Percentiles rank a stretch among this genome's conserved stretches.
Conservation (phyloP, 2,888 invertebrate species). For the Cerastis rubricosa region DNA sequence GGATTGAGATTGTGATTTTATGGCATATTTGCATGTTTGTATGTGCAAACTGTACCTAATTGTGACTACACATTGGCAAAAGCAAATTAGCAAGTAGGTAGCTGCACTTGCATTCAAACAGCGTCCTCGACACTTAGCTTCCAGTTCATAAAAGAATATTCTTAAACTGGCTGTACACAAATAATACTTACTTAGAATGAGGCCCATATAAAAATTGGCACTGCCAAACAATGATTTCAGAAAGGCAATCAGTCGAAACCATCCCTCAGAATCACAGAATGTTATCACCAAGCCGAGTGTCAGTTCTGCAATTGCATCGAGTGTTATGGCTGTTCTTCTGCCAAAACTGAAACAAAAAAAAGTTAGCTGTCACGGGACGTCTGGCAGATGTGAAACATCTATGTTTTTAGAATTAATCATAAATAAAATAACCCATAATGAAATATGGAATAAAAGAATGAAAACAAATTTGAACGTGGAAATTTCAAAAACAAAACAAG, state of each 20-base stretch:
- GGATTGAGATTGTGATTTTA: not conserved
- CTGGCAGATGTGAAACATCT: too few relatives aligned
- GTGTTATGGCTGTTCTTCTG: constrained; percentile 77
- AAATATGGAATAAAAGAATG: too few relatives aligned
- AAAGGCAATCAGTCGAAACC: constrained; percentile 84
- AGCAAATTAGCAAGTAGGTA: constrained; percentile 7
- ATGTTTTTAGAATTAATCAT: too few relatives aligned
- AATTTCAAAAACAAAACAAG: too few relatives aligned
- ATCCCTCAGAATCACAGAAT: constrained; percentile 83
- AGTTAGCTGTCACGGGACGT: too few relatives aligned
- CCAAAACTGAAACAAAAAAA: constrained; percentile 80
- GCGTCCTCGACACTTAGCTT: not conserved
- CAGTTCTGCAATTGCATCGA: constrained; percentile 75
- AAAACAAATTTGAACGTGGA: too few relatives aligned
- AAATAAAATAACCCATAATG: too few relatives aligned
- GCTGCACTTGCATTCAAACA: constrained; percentile 4
- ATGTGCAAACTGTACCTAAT: constrained; percentile 1
- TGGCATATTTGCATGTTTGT: not conserved
- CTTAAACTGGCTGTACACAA: not conserved
- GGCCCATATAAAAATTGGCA: constrained; percentile 78
- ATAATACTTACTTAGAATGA: constrained; percentile 79
- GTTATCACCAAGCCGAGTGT: constrained; percentile 76
- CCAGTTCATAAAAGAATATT: not conserved
- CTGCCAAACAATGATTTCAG: constrained; percentile 81
- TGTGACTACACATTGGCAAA: not conserved